Evolutionary conservation across 2,113 vertebrate genomes (phyloP).

Genomic region (Pedetes capensis): DNA sequence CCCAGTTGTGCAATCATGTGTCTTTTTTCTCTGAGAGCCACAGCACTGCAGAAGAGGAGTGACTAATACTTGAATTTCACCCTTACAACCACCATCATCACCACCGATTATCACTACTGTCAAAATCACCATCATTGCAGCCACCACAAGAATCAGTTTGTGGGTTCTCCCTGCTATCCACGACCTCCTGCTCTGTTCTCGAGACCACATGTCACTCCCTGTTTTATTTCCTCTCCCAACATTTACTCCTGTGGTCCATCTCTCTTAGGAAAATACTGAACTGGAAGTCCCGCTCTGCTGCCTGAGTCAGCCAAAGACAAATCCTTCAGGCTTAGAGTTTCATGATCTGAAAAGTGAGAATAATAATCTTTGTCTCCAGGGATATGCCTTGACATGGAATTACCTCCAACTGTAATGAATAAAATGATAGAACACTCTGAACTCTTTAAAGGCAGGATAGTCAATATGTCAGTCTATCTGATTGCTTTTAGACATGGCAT

Average conservation of each 20-base stretch:
- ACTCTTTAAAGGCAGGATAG: neutral
- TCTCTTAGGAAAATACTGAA: neutral
- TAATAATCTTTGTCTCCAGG: neutral
- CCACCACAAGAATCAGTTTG: neutral
- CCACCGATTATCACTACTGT: neutral
- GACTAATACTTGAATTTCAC: neutral
- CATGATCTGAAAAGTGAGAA: neutral
- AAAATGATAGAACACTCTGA: neutral
- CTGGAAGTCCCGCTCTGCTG: neutral
- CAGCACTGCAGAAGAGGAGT: neutral
- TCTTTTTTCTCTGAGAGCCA: neutral
- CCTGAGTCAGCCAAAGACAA: neutral
- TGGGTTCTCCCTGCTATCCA: neutral
- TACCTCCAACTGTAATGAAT: neutral
- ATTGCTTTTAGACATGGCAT: neutral
- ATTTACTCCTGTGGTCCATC: neutral
- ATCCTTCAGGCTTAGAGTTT: conserved; percentile 2
- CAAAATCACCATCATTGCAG: neutral
- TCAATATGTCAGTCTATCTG: neutral
- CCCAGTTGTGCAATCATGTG: neutral
- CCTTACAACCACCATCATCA: neutral
- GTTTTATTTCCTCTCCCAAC: neutral
- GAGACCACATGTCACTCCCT: neutral
- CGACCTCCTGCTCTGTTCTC: neutral
- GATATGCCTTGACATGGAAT: neutral